Base-by-base conservation (phyloP, 1,140 invertebrate species). In the Heterodera carotae region DNA sequence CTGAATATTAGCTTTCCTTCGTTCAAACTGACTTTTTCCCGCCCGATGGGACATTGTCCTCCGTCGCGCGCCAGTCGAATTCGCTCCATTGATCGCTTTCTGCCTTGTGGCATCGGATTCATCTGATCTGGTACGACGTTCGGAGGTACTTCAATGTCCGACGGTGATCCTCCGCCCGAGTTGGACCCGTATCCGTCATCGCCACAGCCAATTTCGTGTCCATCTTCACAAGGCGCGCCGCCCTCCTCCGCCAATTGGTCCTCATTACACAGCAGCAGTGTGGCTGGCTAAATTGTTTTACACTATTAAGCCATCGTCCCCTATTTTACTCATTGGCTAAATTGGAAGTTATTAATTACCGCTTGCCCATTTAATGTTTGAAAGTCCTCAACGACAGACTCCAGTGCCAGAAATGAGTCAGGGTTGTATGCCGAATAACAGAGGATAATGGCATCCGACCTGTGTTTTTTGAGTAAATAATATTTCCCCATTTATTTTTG, bases 351-450 rank as follows among this genome's bases (percentile, higher is more conserved):
- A 18, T 69, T 69, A n/a, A n/a, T 33, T 4, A 56, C 59, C 10
- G 29, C 43, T 62, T 62, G 53, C 2, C 36, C 76, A 36, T 27
- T 22, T 56, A 22, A 53, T 22, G 22, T 77, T 60, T 59, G 75
- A 53, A 79, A 79, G 66, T 79, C 78, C 34, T 79, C 69, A 27
- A 60, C 48, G 48, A 79, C 39, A 10, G 29, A 25, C 39, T 22
- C 62, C 29, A 79, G 34, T 53, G 36, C 39, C 27, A 79, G 79
- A 48, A 79, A 79, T 33, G 78, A 79, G 7, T 53, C 34, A 15
- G 78, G 68, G 39, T 77, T 79, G 56, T 72, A 69, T 12, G 78
- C 78, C n/a, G 67, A 75, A 66, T 79, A 79, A 36, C 68, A 79
- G 27, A 79, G 36, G n/a, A 79, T 79, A 10, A 79, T 53, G 25